phyloP scores from a whole-genome alignment of 2,888 invertebrate species.

The Aplocera efformata region DNA sequence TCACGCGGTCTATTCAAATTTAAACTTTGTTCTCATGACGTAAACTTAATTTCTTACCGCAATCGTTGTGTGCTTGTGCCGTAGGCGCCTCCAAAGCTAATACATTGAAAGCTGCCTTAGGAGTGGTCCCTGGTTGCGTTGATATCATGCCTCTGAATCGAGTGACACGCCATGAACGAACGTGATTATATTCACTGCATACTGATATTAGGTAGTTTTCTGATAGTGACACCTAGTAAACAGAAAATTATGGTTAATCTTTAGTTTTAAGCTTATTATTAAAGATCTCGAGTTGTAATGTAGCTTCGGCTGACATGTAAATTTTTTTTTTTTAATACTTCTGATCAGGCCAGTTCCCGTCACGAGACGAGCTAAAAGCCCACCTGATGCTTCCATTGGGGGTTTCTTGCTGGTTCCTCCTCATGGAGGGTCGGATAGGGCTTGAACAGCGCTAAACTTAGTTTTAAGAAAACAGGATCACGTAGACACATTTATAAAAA shows the following conservation, averaged over 20 bases:
- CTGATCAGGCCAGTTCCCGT: no score
- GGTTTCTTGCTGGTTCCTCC: no score
- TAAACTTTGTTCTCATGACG: background rate
- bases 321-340: no score
- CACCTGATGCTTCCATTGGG: no score
- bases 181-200: constrained; percentile 98
- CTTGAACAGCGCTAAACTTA: no score
- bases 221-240: constrained; percentile 89
- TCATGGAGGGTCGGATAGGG: no score
- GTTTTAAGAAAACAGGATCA: no score
- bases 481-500: no score
- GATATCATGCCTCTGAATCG: constrained; percentile 99
- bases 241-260: no score
- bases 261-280: no score
- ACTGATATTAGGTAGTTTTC: constrained; percentile 97
- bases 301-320: no score
- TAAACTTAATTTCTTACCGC: constrained; percentile 67
- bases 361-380: no score
- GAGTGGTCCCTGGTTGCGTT: constrained; percentile 98
- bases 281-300: background rate
- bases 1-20: background rate
- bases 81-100: constrained; percentile 84
- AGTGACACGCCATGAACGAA: constrained; percentile 97
- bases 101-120: constrained; percentile 98
- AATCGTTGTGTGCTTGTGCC: constrained; percentile 84